Conservation (phyloP, 2,888 invertebrate genomes). For the Auanema freiburgensis region DNA sequence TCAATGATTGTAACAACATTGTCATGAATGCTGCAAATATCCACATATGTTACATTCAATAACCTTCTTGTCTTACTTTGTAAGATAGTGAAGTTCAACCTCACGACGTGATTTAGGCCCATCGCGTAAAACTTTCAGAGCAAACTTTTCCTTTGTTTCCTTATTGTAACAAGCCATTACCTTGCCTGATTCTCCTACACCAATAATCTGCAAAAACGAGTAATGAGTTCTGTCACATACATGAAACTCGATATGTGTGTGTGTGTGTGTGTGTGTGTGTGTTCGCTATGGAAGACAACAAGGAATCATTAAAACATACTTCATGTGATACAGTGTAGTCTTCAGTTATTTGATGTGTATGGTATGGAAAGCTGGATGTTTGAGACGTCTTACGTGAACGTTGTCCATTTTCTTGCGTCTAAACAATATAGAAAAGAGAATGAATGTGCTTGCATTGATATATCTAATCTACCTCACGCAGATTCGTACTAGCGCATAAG, state of each 20-base stretch:
- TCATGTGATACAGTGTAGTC: conserved; percentile 61
- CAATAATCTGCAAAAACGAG: conserved; percentile 79
- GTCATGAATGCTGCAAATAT: conserved; percentile 76
- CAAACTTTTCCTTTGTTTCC: conserved; percentile 78
- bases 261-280: too few species aligned
- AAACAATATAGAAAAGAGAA: background rate
- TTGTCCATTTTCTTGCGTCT: conserved; percentile 46
- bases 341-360: conserved; percentile 58
- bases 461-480: conserved; percentile 21
- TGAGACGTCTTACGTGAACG: conserved; percentile 32
- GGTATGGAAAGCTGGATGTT: conserved; percentile 48
- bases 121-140: conserved; percentile 89
- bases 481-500: conserved; percentile 51
- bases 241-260: too few species aligned
- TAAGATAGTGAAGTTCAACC: conserved; percentile 92
- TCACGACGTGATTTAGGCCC: conserved; percentile 88
- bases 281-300: background rate
- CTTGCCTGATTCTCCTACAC: conserved; percentile 96
- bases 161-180: conserved; percentile 89
- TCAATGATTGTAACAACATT: conserved; percentile 90
- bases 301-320: conserved; percentile 25
- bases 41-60: background rate
- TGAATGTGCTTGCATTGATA: background rate
- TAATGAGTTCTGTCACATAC: too few species aligned
- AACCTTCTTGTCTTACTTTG: conserved; percentile 63